Percentiles rank a stretch among this genome's conserved stretches.
Conservation (phyloP, 2,888 invertebrate species). For the Dynastes tityus region DNA sequence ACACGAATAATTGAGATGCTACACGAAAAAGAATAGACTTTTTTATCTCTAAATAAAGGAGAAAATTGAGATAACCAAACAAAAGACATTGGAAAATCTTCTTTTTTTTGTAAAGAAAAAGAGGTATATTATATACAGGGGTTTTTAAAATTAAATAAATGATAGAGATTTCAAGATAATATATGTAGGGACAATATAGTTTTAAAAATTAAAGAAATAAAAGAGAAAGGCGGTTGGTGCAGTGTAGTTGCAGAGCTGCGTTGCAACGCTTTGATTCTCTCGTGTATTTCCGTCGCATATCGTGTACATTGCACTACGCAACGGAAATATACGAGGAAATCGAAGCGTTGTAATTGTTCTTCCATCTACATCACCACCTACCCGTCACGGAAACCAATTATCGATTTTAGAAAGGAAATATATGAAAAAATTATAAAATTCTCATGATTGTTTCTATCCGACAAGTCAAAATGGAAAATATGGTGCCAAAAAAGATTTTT, state of each 20-base stretch:
- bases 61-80: not conserved
- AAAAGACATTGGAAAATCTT: conserved; percentile 6
- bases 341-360: too few species aligned
- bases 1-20: conserved; percentile 16
- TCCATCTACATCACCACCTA: too few species aligned
- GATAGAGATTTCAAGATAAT: conserved; percentile 26
- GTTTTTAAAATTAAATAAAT: conserved; percentile 40
- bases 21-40: conserved; percentile 25
- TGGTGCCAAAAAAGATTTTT: conserved; percentile 26
- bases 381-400: conserved; percentile 2
- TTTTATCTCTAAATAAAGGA: too few species aligned
- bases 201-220: conserved; percentile 10
- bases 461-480: conserved; percentile 10
- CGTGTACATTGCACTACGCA: too few species aligned
- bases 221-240: not conserved
- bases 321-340: too few species aligned
- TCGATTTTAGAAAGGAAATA: conserved; percentile 8
- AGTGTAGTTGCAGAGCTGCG: too few species aligned
- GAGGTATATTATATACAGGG: conserved; percentile 53
- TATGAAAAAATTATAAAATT: not conserved
- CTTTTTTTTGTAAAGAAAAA: conserved; percentile 12
- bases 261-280: too few species aligned
- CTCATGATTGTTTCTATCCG: not conserved
- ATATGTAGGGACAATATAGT: conserved; percentile 19
- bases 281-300: too few species aligned